Base-by-base conservation (phyloP, 2,113 vertebrate species). In the Clarias macrocephalus region DNA sequence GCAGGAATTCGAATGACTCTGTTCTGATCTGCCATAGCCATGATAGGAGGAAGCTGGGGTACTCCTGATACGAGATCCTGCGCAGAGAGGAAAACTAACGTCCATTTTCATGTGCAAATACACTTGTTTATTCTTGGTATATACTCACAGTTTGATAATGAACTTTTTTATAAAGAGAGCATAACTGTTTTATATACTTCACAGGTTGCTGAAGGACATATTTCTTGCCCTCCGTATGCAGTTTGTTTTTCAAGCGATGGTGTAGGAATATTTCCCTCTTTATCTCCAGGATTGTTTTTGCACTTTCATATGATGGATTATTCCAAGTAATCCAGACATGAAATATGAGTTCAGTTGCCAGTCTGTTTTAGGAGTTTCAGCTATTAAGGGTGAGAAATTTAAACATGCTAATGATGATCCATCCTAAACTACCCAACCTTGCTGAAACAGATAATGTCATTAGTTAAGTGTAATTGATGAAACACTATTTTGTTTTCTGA, bases 401-500 rank as follows among this genome's bases (percentile, higher is more conserved):
- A 94, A 95, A 94, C 94, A 95, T 88, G 88, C 92, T 94, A 95
- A 75, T 81, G 52, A 75, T 79, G 70, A 83, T 83, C 62, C 81
- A 77, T 66, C 23, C n/a, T 86, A 37, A 65, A 54, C 37, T 65
- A 76, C 86, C 57, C 42, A n/a, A 65, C 59, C 59, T 63, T 63
- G 80, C 70, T 70, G 52, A 63, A 65, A 85, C 28, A n/a, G 21
- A 77, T 68, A 80, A 73, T 21, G 25, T 80, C 54, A 42, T 80
- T 85, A 66, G 48, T 85, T 80, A 80, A 76, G 95, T 94, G 95
- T 96, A 95, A 94, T 96, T 95, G 95, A 95, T 96, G 96, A 96
- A 96, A 97, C 96, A 96, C 95, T 96, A 95, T 96, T 96, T 96
- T 96, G 93, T 95, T 95, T 95, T 95, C 95, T 94, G 93, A 93